Evolutionary conservation across 2,113 vertebrate genomes (phyloP).

Genomic region (Physeter macrocephalus): DNA sequence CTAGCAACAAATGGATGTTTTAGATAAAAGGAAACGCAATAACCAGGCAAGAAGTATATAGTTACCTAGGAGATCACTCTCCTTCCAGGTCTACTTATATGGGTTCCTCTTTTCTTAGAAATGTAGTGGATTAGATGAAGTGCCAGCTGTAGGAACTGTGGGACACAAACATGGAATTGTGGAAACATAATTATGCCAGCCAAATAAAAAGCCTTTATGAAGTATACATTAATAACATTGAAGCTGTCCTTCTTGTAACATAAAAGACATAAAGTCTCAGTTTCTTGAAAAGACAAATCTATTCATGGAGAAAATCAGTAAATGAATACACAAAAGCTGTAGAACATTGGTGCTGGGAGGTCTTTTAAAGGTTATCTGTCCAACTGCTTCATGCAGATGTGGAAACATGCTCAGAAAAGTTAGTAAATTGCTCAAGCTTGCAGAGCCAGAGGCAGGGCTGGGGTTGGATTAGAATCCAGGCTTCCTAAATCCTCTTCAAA

Average conservation of each 20-base stretch:
- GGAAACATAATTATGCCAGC: not conserved
- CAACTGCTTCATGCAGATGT: not conserved
- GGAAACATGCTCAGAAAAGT: not conserved
- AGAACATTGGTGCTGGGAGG: not conserved
- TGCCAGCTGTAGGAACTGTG: not conserved
- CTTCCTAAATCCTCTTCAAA: not conserved
- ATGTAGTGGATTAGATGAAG: not conserved
- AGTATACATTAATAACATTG: not conserved
- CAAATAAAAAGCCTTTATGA: not conserved
- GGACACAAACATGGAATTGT: not conserved
- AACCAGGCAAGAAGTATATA: not conserved
- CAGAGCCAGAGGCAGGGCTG: not conserved
- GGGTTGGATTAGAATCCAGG: not conserved
- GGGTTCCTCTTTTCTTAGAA: not conserved
- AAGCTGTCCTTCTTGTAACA: not conserved
- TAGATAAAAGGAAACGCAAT: not conserved
- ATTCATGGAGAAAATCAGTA: not conserved
- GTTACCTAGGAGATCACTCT: not conserved
- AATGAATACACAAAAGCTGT: not conserved
- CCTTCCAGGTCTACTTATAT: not conserved
- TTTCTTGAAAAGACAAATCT: conserved; percentile 4
- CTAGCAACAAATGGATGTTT: not conserved
- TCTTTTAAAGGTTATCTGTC: not conserved
- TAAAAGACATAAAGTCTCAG: not conserved
- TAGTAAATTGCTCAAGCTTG: not conserved